Conservation (phyloP, 1,140 invertebrate species). For the Drosophila leontia region DNA sequence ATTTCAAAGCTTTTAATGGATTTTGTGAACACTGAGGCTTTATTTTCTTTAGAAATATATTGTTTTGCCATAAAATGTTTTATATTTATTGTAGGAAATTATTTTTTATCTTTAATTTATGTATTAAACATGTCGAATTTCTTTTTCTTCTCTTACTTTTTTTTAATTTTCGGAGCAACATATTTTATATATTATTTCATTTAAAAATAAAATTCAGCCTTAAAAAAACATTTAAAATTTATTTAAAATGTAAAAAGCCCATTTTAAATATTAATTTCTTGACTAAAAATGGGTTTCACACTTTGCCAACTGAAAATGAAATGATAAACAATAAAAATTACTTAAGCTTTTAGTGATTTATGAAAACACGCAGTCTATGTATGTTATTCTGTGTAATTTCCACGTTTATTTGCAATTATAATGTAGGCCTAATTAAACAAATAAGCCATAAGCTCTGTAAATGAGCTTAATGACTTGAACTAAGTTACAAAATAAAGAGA, state of each 20-base stretch:
- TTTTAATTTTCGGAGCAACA: too few species aligned
- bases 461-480: neutral
- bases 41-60: neutral
- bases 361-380: neutral
- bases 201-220: neutral
- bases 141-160: neutral
- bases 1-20: neutral
- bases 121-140: neutral
- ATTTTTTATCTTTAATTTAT: neutral
- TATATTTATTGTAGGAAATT: neutral
- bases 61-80: too few species aligned
- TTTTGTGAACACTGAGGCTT: neutral
- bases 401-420: neutral
- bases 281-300: neutral
- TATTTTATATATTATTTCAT: too few species aligned
- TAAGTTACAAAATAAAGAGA: neutral
- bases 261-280: neutral
- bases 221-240: neutral
- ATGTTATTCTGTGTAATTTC: neutral
- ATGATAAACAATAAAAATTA: neutral
- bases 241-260: neutral
- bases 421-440: neutral
- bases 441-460: constrained; percentile 7
- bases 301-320: neutral
- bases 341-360: neutral